A percentile compares a stretch with the other conserved stretches of the same genome.
Evolutionary conservation across 2,888 invertebrate genomes (phyloP).

Genomic region (Hymenopus coronatus): DNA sequence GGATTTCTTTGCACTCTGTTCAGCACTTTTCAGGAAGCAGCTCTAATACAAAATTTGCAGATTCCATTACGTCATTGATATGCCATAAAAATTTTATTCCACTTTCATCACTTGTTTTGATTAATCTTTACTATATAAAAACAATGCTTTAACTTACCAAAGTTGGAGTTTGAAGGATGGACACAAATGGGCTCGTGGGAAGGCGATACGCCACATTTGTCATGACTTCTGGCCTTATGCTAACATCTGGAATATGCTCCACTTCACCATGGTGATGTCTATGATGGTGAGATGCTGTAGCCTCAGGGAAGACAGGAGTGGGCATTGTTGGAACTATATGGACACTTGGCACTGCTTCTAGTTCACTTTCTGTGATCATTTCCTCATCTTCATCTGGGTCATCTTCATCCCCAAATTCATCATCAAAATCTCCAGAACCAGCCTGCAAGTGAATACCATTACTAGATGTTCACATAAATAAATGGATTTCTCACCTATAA

Average conservation of each 20-base stretch:
- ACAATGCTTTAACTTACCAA: slow-evolving; percentile 34
- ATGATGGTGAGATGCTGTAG: slow-evolving; percentile 43
- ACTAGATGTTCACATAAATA: too few species aligned
- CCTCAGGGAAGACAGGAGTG: slow-evolving; percentile 41
- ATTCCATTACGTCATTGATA: too few species aligned
- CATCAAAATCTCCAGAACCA: slow-evolving; percentile 43
- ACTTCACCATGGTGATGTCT: slow-evolving; percentile 49
- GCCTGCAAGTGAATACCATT: slow-evolving; percentile 20
- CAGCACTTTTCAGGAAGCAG: too few species aligned
- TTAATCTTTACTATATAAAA: background rate
- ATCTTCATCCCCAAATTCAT: slow-evolving; percentile 42
- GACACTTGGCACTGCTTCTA: slow-evolving; percentile 40
- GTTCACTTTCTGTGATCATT: slow-evolving; percentile 46
- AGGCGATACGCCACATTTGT: slow-evolving; percentile 17
- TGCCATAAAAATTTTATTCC: too few species aligned
- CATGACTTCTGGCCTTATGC: slow-evolving; percentile 27
- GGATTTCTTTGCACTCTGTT: too few species aligned
- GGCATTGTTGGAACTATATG: slow-evolving; percentile 43
- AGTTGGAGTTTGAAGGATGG: slow-evolving; percentile 40
- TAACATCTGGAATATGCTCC: slow-evolving; percentile 28
- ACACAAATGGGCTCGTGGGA: slow-evolving; percentile 34
- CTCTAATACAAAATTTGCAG: too few species aligned
- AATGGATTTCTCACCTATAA: too few species aligned
- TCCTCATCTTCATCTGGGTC: slow-evolving; percentile 45
- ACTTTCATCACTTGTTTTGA: too few species aligned